phyloP scores from a whole-genome alignment of 2,888 invertebrate genomes.

The Hyalella azteca region DNA sequence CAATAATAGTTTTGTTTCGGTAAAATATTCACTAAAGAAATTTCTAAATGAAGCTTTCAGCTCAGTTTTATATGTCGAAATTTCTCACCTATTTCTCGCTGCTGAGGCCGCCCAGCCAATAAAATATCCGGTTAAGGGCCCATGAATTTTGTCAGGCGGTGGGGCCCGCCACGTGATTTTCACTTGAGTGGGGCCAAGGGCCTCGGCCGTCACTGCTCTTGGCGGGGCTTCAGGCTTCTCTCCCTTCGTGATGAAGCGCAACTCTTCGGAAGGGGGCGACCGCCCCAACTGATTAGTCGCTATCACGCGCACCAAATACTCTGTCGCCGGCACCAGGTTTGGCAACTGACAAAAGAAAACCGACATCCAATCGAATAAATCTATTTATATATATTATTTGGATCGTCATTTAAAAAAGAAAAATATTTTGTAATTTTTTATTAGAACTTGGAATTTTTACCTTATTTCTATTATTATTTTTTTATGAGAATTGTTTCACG shows the following conservation, averaged over 20 bases:
- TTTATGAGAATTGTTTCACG: too few species aligned
- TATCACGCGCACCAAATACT: constrained; percentile 58
- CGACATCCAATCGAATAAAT: too few species aligned
- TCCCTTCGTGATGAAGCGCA: constrained; percentile 57
- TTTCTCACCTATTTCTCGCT: not conserved
- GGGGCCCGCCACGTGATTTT: constrained; percentile 61
- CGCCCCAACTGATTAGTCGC: constrained; percentile 58
- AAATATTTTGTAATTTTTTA: too few species aligned
- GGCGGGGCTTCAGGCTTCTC: constrained; percentile 74
- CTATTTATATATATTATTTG: too few species aligned
- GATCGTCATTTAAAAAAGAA: too few species aligned
- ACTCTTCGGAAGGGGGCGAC: constrained; percentile 55
- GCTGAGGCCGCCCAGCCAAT: constrained; percentile 45
- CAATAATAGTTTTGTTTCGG: too few species aligned
- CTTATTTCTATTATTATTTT: too few species aligned
- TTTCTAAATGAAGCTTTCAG: too few species aligned
- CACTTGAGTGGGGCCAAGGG: constrained; percentile 72
- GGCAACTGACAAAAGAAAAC: constrained; percentile 41
- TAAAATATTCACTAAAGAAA: too few species aligned
- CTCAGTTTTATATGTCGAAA: too few species aligned
- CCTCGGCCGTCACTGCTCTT: constrained; percentile 72
- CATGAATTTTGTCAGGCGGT: constrained; percentile 43
- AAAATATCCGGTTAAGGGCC: constrained; percentile 53
- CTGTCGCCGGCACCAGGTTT: constrained; percentile 58
- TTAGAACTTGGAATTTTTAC: too few species aligned